Percentiles rank a stretch among this genome's conserved stretches.
Evolutionary conservation across 1,140 invertebrate species (phyloP).

Genomic region (Lamellibrachia luymesi): DNA sequence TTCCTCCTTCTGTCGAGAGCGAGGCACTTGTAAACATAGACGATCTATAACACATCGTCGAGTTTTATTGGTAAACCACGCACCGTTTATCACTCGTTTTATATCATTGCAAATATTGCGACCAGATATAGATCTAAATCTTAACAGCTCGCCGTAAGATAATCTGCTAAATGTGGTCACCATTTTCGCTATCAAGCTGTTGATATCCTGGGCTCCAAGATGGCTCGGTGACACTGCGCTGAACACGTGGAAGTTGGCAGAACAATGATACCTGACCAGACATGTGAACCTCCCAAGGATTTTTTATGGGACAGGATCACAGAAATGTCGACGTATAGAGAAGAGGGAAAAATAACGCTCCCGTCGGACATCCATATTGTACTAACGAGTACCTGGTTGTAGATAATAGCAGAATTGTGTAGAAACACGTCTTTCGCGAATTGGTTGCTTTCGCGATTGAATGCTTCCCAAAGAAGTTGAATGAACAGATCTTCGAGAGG

Average conservation of each 20-base stretch:
- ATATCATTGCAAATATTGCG: not conserved
- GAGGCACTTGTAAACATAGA: not conserved
- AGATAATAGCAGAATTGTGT: too few relatives aligned
- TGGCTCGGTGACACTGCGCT: not conserved
- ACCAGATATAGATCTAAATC: not conserved
- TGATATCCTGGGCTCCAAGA: not conserved
- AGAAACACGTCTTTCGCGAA: too few relatives aligned
- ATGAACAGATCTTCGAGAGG: too few relatives aligned
- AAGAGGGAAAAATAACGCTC: not conserved
- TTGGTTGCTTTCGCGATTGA: too few relatives aligned
- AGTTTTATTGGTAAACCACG: not conserved
- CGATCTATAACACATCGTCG: not conserved
- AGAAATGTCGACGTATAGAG: not conserved
- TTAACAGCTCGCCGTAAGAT: not conserved
- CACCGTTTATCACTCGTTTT: not conserved
- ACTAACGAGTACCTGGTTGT: too few relatives aligned
- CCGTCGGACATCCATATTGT: too few relatives aligned
- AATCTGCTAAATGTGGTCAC: not conserved
- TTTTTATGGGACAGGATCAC: not conserved
- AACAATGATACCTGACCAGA: not conserved
- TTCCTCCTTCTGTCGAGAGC: not conserved
- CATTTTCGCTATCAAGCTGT: not conserved
- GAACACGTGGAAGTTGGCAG: not conserved
- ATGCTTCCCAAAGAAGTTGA: too few relatives aligned
- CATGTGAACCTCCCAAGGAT: too few relatives aligned